Conservation (phyloP, 2,113 vertebrate species). For the Vulpes lagopus region DNA sequence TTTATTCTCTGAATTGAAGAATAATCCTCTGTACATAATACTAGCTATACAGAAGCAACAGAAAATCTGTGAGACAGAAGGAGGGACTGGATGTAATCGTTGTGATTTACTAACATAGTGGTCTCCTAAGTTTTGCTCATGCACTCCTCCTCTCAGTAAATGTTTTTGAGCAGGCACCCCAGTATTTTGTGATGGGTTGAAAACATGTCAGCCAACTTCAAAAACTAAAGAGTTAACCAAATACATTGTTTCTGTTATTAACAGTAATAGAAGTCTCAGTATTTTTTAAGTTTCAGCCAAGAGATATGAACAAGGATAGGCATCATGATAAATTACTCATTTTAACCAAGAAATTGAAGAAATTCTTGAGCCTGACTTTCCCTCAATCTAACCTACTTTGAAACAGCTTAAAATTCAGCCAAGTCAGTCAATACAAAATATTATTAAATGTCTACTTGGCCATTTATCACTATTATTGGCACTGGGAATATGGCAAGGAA, state of each 20-base stretch:
- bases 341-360: conserved; percentile 22
- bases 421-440: neutral
- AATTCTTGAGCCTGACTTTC: neutral
- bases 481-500: neutral
- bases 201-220: neutral
- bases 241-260: neutral
- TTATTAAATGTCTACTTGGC: neutral
- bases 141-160: neutral
- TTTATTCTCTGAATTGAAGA: conserved; percentile 18
- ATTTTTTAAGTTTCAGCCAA: neutral
- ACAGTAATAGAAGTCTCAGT: neutral
- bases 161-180: neutral
- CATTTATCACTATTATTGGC: neutral
- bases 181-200: neutral
- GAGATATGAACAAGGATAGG: neutral
- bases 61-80: neutral
- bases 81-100: neutral
- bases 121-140: neutral
- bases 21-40: neutral
- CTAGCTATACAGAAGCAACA: neutral
- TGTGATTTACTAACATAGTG: neutral
- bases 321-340: neutral
- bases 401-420: neutral
- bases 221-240: neutral
- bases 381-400: neutral